Evolutionary conservation across 2,888 invertebrate genomes (phyloP), one percentile per base, ranked within the genome.

Genomic region (Theretra japonica): DNA sequence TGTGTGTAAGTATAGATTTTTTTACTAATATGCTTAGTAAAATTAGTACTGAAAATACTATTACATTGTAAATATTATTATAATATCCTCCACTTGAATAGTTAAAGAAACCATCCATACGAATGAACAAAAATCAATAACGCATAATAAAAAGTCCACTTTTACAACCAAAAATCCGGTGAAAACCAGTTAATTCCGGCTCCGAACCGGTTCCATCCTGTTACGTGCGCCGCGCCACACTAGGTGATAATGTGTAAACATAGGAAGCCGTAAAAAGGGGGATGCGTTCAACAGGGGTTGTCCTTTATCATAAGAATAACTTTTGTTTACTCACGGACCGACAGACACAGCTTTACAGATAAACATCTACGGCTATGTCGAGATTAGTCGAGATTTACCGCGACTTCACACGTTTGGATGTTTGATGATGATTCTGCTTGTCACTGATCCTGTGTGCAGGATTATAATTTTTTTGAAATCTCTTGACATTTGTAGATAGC

Each of bases 111-210:
- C 4, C 28, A 4, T 28, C 28, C 28, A 28, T 11, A 41, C 41
- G 15, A 11, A 41, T 8, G 21, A 62, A 11, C 48, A n/a, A 48
- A 8, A 41, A 65, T 65, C 65, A 65, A 65, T 48, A 48, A 23
- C 25, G 17, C 65, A 41, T 25, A 53, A 28, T 70, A 50, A 69
- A 58, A 23, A 69, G 11, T 65, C 56, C 15, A 48, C 65, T 48
- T 65, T 65, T 65, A 65, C 65, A 65, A 23, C 41, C 65, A 65
- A 65, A 65, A 48, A 65, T 65, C 48, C 65, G 41, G 48, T 65
- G 65, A 48, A 65, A 65, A 65, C 65, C 65, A 65, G 53, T 69
- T 57, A 69, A 69, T 56, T 69, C 57, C 56, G 69, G 53, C 69
- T 17, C 53, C 56, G 48, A 62, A 65, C 65, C 41, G 65, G 65